Evolutionary conservation across 2,888 invertebrate species (phyloP).

Genomic region (Crocallis elinguaria): DNA sequence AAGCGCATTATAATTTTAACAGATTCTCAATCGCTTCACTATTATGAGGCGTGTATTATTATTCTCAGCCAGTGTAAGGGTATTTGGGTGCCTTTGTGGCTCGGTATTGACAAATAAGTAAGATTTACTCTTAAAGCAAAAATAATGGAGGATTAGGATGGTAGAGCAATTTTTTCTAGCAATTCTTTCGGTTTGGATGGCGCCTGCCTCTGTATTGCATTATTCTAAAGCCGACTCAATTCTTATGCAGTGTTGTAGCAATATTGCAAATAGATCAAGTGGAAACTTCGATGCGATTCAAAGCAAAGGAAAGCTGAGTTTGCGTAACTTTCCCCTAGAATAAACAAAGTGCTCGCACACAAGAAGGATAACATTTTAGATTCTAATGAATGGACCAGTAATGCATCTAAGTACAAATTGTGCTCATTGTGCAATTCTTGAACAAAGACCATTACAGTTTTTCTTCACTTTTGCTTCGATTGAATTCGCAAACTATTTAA

Average conservation of each 20-base stretch:
- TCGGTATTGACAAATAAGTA: conserved; percentile 84
- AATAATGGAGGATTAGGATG: conserved; percentile 80
- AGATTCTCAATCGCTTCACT: conserved; percentile 79
- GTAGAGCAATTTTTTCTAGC: conserved; percentile 59
- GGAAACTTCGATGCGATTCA: conserved; percentile 65
- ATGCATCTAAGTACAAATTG: conserved; percentile 32
- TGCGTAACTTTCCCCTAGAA: conserved; percentile 65
- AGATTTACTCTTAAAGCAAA: conserved; percentile 78
- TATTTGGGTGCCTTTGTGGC: conserved; percentile 83
- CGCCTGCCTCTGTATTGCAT: conserved; percentile 76
- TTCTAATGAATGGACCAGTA: conserved; percentile 43
- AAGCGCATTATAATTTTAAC: conserved; percentile 83
- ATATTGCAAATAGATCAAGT: conserved; percentile 74
- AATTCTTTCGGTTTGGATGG: conserved; percentile 62
- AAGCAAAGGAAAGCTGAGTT: conserved; percentile 59
- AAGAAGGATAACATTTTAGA: conserved; percentile 54
- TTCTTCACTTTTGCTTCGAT: conserved; percentile 42
- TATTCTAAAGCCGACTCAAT: conserved; percentile 59
- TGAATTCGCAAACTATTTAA: conserved; percentile 7
- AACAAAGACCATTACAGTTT: conserved; percentile 33
- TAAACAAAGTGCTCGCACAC: conserved; percentile 53
- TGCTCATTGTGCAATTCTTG: conserved; percentile 37
- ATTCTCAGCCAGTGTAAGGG: conserved; percentile 77
- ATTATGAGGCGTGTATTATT: conserved; percentile 83
- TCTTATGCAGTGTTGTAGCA: conserved; percentile 57